Evolutionary conservation across 2,888 invertebrate species (phyloP), one percentile per base, ranked within the genome.

Genomic region (Bugulina stolonifera): DNA sequence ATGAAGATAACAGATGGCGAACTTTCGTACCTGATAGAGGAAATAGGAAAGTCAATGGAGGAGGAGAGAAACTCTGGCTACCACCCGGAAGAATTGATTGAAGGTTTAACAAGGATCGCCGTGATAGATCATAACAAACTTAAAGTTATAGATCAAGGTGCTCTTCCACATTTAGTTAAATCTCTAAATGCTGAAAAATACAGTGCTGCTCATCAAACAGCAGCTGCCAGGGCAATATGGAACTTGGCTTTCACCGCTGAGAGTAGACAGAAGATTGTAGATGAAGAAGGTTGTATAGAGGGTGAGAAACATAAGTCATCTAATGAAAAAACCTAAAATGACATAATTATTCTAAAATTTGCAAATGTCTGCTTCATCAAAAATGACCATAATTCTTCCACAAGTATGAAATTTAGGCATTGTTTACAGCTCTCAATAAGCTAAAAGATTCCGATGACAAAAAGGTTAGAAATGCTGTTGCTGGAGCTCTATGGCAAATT

Each of bases 71-170:
- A 22, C 25, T 64, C 64, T 2, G 32, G 27, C 14, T 64, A 64
- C 32, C 64, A 64, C 32, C 64, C 64, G 5, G 64, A 64, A 27
- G 64, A 64, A 27, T 10, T 64, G 5, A 64, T 64, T 34, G 64
- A 64, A 14, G 64, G 64, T 27, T 34, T 64, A 14, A 64, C 14
- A 10, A 64, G 64, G 32, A 64, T 64, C n/a, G 64, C 64, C 27
- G 64, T 27, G 10, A 64, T 22, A 29, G 64, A 64, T 27, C 22
- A 25, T n/a, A 64, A 64, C 32, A 64, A 64, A 27, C 32, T 64
- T 3, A 64, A 64, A 27, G 25, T 64, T 2, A 64, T 64, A 32
- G 64, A 64, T 27, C 27, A 14, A 14, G 64, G 64, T 14, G 32
- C 27, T 32, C 64, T 64, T 32, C 22, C 22, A 10, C 32, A 29